Evolutionary conservation across 2,888 invertebrate species (phyloP).

Genomic region (Philaethria dido): DNA sequence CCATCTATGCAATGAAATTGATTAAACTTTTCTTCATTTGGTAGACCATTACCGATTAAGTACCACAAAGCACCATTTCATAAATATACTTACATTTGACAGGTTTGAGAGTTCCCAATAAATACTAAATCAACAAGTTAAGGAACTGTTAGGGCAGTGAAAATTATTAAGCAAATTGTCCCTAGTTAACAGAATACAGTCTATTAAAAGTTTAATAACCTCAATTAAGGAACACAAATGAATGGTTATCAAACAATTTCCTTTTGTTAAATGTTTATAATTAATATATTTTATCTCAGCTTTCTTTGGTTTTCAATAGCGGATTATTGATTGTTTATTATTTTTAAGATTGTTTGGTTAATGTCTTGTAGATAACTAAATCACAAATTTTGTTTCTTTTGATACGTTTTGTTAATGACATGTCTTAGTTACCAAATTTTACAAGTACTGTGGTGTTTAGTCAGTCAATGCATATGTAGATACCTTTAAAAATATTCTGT

Average conservation of each 20-base stretch:
- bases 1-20: too few species aligned
- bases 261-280: neutral
- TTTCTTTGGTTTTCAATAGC: neutral
- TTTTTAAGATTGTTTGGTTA: neutral
- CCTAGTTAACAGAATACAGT: conserved; percentile 1
- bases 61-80: neutral
- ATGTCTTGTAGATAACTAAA: neutral
- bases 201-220: conserved; percentile 7
- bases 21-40: too few species aligned
- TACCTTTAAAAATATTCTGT: too few species aligned
- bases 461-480: too few species aligned
- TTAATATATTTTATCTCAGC: neutral
- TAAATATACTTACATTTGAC: neutral
- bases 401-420: too few species aligned
- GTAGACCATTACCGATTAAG: neutral
- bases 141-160: neutral
- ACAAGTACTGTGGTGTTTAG: too few species aligned
- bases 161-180: conserved; percentile 5
- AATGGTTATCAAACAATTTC: conserved; percentile 13
- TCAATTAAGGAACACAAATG: conserved; percentile 14
- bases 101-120: neutral
- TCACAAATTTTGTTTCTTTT: too few species aligned
- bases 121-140: neutral
- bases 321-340: neutral
- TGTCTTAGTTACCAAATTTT: too few species aligned